These are phyloP conservation scores for Channallabes apus DNA, from an alignment of 2,797 vertebrate species.

Conservation along the genomic window DNA sequence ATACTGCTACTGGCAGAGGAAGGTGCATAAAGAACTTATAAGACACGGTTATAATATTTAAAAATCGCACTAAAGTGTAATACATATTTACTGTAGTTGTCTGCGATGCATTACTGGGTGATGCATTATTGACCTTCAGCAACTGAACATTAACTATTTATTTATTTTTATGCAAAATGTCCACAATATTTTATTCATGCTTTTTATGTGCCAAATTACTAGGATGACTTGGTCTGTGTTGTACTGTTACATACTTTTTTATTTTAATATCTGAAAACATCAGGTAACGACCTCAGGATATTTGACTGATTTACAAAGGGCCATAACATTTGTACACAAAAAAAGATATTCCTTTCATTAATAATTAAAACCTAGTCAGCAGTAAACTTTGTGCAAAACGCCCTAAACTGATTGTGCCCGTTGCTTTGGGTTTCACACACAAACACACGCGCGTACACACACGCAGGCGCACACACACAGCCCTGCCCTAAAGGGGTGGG, in stretches of 20 bases:
- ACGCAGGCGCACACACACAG: conserved; percentile 23
- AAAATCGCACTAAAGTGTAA: conserved; percentile 66
- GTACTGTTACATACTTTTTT: neutral
- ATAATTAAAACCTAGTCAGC: neutral
- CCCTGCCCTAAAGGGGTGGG: conserved; percentile 60
- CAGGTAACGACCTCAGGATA: neutral
- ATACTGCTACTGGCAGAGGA: neutral
- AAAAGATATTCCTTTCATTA: neutral
- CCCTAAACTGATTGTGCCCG: neutral
- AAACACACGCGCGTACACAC: neutral
- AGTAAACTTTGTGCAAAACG: neutral
- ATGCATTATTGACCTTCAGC: conserved; percentile 51
- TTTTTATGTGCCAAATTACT: neutral
- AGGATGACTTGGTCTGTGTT: neutral
- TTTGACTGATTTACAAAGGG: too few relatives aligned
- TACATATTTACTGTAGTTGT: conserved; percentile 58
- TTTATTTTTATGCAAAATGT: neutral
- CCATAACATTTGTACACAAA: neutral
- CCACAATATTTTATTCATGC: neutral
- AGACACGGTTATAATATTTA: conserved; percentile 68
- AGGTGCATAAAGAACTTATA: conserved; percentile 37
- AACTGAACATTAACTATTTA: neutral
- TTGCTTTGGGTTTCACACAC: neutral
- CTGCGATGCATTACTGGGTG: conserved; percentile 35
- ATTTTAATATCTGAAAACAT: neutral